These are phyloP conservation scores for Ciconia stormi DNA, from an alignment of 2,113 vertebrate species.

Conservation along the genomic window DNA sequence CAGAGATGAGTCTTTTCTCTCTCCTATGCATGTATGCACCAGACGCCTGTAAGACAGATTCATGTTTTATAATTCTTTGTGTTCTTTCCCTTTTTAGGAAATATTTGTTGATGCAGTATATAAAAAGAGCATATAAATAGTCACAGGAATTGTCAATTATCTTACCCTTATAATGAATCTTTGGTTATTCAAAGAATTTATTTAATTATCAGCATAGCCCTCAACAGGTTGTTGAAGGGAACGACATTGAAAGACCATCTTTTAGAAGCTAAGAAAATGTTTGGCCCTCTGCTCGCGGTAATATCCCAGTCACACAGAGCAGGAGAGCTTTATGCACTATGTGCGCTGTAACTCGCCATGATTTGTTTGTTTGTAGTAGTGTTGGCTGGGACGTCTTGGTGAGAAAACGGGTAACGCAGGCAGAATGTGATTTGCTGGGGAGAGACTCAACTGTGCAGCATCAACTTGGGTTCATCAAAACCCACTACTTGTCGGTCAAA, in stretches of 20 bases:
- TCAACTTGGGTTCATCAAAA: not conserved
- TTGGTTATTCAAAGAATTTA: not conserved
- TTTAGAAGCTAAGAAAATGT: not conserved
- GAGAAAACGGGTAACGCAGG: fast-evolving
- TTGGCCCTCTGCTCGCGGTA: not conserved
- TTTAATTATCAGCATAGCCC: not conserved
- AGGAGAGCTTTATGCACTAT: not conserved
- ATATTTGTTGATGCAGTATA: not conserved
- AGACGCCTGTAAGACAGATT: not conserved
- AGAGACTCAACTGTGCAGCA: not conserved
- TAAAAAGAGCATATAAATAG: not conserved
- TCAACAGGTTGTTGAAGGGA: not conserved
- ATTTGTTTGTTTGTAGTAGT: not conserved
- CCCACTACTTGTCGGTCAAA: not conserved
- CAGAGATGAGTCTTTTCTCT: not conserved
- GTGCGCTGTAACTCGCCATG: not conserved
- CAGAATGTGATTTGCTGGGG: not conserved
- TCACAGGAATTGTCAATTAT: not conserved
- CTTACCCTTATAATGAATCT: not conserved
- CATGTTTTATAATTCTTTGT: not conserved
- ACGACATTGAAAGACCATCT: not conserved
- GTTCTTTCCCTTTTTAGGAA: not conserved
- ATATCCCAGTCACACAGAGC: not conserved
- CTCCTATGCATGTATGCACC: not conserved
- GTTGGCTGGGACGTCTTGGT: not conserved